Percentiles rank a stretch among this genome's conserved stretches.
These are phyloP conservation scores for Prosopocoilus inquinatus DNA, from an alignment of 2,888 invertebrate genomes.

Conservation along the genomic window DNA sequence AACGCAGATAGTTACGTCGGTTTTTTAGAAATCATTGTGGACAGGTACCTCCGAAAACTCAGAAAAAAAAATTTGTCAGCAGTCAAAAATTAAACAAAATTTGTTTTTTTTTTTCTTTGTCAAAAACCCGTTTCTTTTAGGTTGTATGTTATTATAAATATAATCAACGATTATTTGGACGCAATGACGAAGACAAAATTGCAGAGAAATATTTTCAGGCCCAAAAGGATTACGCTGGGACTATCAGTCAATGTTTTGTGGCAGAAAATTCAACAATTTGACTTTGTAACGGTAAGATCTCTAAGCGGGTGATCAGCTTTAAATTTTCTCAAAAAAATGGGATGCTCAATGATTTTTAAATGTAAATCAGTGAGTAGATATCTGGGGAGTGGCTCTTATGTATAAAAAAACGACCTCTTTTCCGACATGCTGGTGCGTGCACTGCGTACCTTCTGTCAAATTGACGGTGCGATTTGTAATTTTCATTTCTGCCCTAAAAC, in stretches of 20 bases:
- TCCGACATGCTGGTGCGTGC: too few relatives aligned
- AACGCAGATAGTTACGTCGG: conserved; percentile 7
- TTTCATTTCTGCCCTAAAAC: too few relatives aligned
- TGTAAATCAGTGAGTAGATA: too few relatives aligned
- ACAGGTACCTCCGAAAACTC: conserved; percentile 7
- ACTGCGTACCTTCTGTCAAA: too few relatives aligned
- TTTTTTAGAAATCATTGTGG: conserved; percentile 17
- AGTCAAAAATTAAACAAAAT: not conserved
- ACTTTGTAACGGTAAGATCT: conserved; percentile 1
- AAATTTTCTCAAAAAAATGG: not conserved
- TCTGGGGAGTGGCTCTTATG: too few relatives aligned
- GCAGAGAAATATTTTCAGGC: conserved; percentile 13
- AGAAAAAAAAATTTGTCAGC: not conserved
- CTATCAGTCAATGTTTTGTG: conserved; percentile 9
- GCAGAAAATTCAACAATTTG: conserved; percentile 12
- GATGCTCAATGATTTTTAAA: too few relatives aligned
- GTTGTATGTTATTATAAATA: conserved; percentile 15
- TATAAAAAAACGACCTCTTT: too few relatives aligned
- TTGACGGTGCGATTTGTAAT: too few relatives aligned
- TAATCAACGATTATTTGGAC: conserved; percentile 10
- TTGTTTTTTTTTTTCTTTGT: conserved; percentile 4
- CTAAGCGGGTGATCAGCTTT: not conserved
- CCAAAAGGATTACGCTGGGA: conserved; percentile 16
- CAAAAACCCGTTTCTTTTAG: conserved; percentile 6
- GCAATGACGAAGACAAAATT: conserved; percentile 6